phyloP scores from a whole-genome alignment of 64 coral and sea anemone species.

The Pocillopora verrucosa region DNA sequence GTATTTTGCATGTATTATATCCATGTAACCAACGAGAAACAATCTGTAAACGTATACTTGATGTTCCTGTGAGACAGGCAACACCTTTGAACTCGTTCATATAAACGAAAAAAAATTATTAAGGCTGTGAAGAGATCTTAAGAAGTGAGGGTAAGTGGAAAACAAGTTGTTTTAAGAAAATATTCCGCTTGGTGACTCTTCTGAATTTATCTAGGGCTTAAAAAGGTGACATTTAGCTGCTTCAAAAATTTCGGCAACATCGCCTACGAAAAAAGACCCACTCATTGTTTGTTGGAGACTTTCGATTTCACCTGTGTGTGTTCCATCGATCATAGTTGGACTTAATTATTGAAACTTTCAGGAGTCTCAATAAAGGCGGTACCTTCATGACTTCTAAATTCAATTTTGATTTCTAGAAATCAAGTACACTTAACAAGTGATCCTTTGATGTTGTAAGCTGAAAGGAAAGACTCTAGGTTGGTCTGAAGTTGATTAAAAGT shows the following conservation, averaged over 20 bases:
- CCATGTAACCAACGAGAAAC: conserved; percentile 1
- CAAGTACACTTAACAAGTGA: conserved; percentile 26
- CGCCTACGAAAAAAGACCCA: not conserved
- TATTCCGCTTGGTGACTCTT: no score
- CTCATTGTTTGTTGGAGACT: conserved; percentile 23
- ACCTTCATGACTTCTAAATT: conserved; percentile 34
- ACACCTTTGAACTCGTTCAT: not conserved
- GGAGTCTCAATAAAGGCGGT: not conserved
- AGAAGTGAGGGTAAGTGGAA: not conserved
- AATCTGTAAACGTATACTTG: conserved; percentile 11
- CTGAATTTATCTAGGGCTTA: not conserved
- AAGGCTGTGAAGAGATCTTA: not conserved
- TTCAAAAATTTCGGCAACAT: conserved; percentile 17
- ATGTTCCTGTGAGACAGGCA: not conserved
- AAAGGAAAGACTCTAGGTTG: not conserved
- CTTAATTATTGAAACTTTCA: not conserved
- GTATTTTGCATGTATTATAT: conserved; percentile 21
- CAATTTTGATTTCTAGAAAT: conserved; percentile 39
- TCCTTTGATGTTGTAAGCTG: not conserved
- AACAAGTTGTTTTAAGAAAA: not conserved
- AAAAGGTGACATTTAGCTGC: not conserved
- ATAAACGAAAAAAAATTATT: not conserved
- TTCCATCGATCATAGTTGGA: not conserved
- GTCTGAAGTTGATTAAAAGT: not conserved
- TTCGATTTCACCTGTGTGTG: not conserved